Evolutionary conservation across 2,888 invertebrate genomes (phyloP).

Genomic region (Agrilus cyanescens): DNA sequence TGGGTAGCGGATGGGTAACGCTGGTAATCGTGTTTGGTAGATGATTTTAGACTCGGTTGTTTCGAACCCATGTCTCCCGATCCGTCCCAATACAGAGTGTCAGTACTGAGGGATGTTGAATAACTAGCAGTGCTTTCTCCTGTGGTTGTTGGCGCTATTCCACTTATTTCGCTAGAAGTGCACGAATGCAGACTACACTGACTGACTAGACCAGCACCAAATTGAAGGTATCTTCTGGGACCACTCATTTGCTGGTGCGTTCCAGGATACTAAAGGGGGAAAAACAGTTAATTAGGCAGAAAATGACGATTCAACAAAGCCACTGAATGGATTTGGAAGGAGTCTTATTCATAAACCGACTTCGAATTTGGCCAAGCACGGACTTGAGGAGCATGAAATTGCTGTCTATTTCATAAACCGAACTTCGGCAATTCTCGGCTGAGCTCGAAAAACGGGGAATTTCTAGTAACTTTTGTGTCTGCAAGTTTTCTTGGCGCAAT

Average conservation of each 20-base stretch:
- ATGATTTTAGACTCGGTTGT: conserved; percentile 35
- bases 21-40: conserved; percentile 33
- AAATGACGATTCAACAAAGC: no score
- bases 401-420: no score
- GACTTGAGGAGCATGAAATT: no score
- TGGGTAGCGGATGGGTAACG: conserved; percentile 31
- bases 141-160: conserved; percentile 43
- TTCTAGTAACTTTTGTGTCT: no score
- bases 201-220: conserved; percentile 58
- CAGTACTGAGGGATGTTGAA: conserved; percentile 75
- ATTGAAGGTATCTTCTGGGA: conserved; percentile 46
- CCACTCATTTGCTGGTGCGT: conserved; percentile 21
- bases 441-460: no score
- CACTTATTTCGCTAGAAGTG: conserved; percentile 63
- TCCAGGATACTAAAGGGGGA: not conserved
- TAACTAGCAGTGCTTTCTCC: conserved; percentile 70
- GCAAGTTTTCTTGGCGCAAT: no score
- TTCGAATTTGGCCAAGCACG: no score
- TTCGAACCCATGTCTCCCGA: conserved; percentile 30
- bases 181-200: conserved; percentile 76
- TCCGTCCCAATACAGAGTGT: conserved; percentile 73
- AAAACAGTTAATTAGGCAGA: not conserved
- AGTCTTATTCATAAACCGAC: no score
- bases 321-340: no score
- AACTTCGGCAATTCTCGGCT: no score